Evolutionary conservation across 2,113 vertebrate genomes (phyloP).

Genomic region (Alces alces): DNA sequence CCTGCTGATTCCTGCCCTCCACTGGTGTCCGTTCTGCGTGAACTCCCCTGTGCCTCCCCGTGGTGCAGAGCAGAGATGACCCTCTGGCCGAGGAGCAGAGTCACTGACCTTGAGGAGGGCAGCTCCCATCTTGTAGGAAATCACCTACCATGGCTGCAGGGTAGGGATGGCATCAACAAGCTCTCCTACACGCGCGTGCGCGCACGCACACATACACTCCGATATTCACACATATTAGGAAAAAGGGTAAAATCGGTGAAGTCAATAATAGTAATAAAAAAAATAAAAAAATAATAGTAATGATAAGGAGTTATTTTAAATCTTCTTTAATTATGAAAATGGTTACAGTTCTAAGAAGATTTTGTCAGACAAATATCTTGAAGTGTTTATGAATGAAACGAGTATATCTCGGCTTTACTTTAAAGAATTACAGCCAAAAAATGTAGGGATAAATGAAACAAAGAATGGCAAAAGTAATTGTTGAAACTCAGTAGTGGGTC

Average conservation of each 20-base stretch:
- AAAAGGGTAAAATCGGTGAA: background rate
- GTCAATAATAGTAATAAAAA: background rate
- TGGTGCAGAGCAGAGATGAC: background rate
- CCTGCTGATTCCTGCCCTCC: background rate
- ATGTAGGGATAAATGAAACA: background rate
- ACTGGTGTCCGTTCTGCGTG: background rate
- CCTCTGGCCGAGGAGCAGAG: background rate
- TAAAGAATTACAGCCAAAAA: background rate
- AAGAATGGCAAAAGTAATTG: background rate
- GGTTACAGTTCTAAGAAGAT: background rate
- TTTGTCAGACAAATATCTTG: background rate
- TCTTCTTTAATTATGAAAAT: background rate
- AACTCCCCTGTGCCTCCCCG: background rate
- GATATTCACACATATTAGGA: background rate
- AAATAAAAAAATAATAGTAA: background rate
- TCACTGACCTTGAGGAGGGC: background rate
- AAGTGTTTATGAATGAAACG: background rate
- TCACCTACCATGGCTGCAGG: rapidly evolving
- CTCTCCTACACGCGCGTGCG: rapidly evolving
- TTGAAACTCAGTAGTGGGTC: background rate
- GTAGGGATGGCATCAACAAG: background rate
- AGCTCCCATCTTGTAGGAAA: background rate
- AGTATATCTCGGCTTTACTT: background rate
- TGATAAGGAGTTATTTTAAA: background rate
- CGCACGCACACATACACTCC: rapidly evolving